Evolutionary conservation across 2,888 invertebrate genomes (phyloP), one percentile per base, ranked within the genome.

Genomic region (Serrognathus titanus): DNA sequence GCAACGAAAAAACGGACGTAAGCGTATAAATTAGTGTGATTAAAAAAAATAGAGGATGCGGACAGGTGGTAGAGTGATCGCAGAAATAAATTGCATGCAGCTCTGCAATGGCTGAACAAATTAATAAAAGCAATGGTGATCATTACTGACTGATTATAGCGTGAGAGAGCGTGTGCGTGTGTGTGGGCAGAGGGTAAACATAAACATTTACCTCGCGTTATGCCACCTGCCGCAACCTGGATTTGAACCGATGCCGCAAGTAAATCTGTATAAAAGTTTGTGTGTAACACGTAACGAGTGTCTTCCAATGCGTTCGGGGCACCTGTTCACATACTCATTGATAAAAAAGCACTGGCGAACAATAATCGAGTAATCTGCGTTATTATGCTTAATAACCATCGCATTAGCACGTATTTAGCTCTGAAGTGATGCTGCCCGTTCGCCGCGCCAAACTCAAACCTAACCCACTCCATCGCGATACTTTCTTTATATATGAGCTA

Each of bases 371-470:
- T 66, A 68, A 68, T 67, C 62, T 63, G 64, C 60, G 65, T 69
- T 66, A 68, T 68, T 64, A 63, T 69, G 66, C 64, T 68, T 71
- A 70, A 75, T 75, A 73, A 71, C 70, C 75, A 75, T 75, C 71
- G 73, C 74, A 75, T 73, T 64, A 65, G 68, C 66, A 63, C 69
- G 70, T 67, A 63, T 68, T 31, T 54, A 40, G 47, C 48, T 54
- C 48, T 48, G 24, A 37, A 35, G 20, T 48, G 65, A 66, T 63
- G 65, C 67, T 70, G 70, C 69, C 71, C 71, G 71, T 67, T 66
- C 68, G 69, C 69, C 69, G 68, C 67, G 72, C 73, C 71, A 70
- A 72, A 75, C 75, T 75, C 74, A 72, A 75, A 73, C 72, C 70
- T 70, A 66, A 70, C 68, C 70, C 70, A 70, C 71, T 67, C 71